A percentile compares a stretch with the other conserved stretches of the same genome.
Conservation (phyloP, 1,140 invertebrate genomes). For the Drosophila virilis region DNA sequence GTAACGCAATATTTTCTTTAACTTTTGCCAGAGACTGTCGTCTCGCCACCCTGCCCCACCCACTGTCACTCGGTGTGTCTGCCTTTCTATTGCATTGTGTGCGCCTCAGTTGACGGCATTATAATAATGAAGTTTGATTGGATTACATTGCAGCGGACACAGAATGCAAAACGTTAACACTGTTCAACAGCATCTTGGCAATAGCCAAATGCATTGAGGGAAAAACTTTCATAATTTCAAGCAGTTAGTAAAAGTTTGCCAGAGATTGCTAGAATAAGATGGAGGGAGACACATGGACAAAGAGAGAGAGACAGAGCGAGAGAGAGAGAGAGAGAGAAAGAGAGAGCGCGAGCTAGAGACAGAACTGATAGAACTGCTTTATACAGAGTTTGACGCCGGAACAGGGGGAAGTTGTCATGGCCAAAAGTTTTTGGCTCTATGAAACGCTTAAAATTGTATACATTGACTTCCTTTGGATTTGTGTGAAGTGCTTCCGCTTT, state of each 20-base stretch:
- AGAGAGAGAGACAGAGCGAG: slow-evolving; percentile 5
- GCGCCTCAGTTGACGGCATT: slow-evolving; percentile 75
- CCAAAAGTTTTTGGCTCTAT: slow-evolving; percentile 74
- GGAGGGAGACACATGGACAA: background rate
- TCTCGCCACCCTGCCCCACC: background rate
- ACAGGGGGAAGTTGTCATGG: slow-evolving; percentile 73
- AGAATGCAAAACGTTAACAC: slow-evolving; percentile 81
- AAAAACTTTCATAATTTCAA: slow-evolving; percentile 80
- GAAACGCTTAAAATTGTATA: slow-evolving; percentile 79
- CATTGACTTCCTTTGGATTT: slow-evolving; percentile 75
- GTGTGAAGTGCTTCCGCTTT: slow-evolving; percentile 63
- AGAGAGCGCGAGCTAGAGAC: slow-evolving; percentile 41
- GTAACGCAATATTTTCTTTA: slow-evolving; percentile 78
- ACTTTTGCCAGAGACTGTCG: slow-evolving; percentile 37
- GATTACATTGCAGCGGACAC: slow-evolving; percentile 78
- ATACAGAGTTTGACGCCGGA: slow-evolving; percentile 71
- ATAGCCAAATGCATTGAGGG: slow-evolving; percentile 60
- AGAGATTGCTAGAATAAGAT: slow-evolving; percentile 33
- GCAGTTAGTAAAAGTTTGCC: slow-evolving; percentile 69
- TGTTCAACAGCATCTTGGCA: slow-evolving; percentile 58
- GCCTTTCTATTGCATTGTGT: slow-evolving; percentile 53
- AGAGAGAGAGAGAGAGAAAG: slow-evolving; percentile 11
- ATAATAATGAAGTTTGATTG: slow-evolving; percentile 82
- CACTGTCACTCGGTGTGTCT: background rate
- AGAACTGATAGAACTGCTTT: slow-evolving; percentile 32